Evolutionary conservation across 2,797 vertebrate genomes (phyloP).

Genomic region (Spinus pinus): DNA sequence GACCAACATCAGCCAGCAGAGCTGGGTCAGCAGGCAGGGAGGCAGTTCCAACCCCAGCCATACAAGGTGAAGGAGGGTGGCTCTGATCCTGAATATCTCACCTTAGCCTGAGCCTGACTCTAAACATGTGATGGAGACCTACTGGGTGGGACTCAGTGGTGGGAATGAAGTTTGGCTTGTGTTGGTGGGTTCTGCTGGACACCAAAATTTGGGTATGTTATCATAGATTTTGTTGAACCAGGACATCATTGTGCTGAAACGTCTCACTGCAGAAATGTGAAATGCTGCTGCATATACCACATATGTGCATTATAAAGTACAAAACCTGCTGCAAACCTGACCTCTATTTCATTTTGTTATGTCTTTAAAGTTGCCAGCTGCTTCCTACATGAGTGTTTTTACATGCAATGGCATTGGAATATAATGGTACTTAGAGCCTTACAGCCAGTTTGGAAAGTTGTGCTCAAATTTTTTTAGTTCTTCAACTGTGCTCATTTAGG

Average conservation of each 20-base stretch:
- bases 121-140: background rate
- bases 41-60: background rate
- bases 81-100: background rate
- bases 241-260: background rate
- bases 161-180: background rate
- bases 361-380: background rate
- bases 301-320: background rate
- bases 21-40: too few relatives aligned
- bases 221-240: background rate
- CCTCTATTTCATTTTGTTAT: background rate
- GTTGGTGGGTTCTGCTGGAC: background rate
- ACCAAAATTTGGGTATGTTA: accelerated
- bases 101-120: background rate
- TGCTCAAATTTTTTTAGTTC: background rate
- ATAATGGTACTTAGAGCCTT: background rate
- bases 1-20: background rate
- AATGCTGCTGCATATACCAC: background rate
- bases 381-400: background rate
- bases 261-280: background rate
- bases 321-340: background rate
- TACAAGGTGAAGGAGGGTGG: background rate
- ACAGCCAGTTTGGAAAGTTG: background rate
- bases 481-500: background rate
- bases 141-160: too few relatives aligned
- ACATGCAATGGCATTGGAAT: background rate